Conservation (phyloP, 2,888 invertebrate species). For the Rhaphigaster nebulosa region DNA sequence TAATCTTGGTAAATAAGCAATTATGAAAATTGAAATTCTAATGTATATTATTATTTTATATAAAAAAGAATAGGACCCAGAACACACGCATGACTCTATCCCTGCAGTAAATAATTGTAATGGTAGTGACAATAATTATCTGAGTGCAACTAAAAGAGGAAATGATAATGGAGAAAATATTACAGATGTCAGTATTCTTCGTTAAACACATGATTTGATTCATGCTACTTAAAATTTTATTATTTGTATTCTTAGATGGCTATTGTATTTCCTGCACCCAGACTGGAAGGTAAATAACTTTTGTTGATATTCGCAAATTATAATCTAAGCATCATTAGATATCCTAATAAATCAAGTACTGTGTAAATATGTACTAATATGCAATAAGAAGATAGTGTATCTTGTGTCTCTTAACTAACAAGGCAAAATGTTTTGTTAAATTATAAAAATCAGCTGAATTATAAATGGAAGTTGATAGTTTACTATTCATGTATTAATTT, state of each 20-base stretch:
- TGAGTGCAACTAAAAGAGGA: background rate
- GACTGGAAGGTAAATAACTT: constrained; percentile 12
- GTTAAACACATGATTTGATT: constrained; percentile 21
- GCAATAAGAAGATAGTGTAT: background rate
- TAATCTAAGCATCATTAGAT: background rate
- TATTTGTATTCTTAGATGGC: constrained; percentile 5
- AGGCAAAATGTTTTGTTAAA: background rate
- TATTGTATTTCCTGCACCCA: background rate
- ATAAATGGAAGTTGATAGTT: background rate
- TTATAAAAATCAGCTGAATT: background rate
- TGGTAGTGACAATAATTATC: background rate
- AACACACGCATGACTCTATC: background rate
- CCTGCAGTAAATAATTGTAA: background rate
- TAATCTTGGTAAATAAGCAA: background rate
- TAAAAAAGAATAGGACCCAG: background rate
- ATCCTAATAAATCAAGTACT: background rate
- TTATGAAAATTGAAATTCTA: background rate
- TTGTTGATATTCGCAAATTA: background rate
- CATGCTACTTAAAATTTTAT: constrained; percentile 46
- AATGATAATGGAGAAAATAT: background rate
- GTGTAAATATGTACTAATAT: background rate
- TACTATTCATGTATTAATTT: background rate
- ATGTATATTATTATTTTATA: background rate
- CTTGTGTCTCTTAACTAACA: background rate
- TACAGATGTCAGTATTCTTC: constrained; percentile 34